Evolutionary conservation across 2,888 invertebrate genomes (phyloP), one percentile per base, ranked within the genome.

Genomic region (Diogma glabrata): DNA sequence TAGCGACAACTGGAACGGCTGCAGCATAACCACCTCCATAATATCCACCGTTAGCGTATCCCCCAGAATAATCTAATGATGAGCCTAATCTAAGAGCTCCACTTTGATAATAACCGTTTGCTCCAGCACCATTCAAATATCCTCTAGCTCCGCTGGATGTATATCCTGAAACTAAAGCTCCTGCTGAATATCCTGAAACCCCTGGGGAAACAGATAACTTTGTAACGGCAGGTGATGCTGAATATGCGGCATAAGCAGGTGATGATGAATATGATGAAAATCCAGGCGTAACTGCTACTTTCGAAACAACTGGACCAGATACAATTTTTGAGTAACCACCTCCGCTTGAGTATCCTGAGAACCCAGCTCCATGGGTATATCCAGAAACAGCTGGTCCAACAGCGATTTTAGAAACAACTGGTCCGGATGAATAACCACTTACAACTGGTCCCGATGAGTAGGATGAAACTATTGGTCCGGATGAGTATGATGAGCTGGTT

Each of bases 321-420:
- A 47, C 43, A 8, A 54, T 24, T 24, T 47, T 51, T 8, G 53
- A 49, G 8, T 30, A 46, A 26, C 46, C 26, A 16, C 23, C 23
- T 24, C 7, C 24, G 16, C 52, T 48, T n/a, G 55, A 53, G 17
- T 55, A 55, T 38, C 52, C 20, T n/a, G 46, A 38, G 5, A 51
- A 16, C 12, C 48, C 52, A 12, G 55, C 51, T 16, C 49, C 51
- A 10, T 55, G 49, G 20, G 53, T 50, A 36, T 56, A 57, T 38
- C 23, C 72, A 12, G 73, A 69, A 2, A 73, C 72, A 2, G 73
- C 71, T 2, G 72, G 71, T 14, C 70, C 72, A 53, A 67, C 67
- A 17, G n/a, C n/a, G 50, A 36, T 45, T 43, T 45, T 30, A 49
- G 33, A 50, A 14, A 28, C 16, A 12, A 38, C 36, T 2, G 53